Evolutionary conservation across 2,888 invertebrate species (phyloP).

Genomic region (Apamea crenata): DNA sequence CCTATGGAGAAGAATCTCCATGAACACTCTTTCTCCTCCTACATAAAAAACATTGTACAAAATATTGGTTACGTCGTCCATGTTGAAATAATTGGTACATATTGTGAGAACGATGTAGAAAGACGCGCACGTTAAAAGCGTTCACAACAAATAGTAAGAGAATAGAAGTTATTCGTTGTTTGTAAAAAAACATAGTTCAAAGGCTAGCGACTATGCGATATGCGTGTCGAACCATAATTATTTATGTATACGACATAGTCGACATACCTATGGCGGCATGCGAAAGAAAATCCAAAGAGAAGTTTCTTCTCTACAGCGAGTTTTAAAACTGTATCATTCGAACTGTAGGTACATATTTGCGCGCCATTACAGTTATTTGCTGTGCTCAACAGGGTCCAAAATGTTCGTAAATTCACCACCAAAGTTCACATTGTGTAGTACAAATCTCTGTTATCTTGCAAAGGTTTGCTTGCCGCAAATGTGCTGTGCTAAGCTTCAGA

Average conservation of each 20-base stretch:
- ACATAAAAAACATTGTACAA: background rate
- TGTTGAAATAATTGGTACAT: background rate
- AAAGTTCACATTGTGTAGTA: background rate
- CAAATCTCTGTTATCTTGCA: background rate
- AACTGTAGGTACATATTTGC: background rate
- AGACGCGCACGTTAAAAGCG: background rate
- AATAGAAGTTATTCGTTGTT: background rate
- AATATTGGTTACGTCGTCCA: background rate
- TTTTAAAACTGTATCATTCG: background rate
- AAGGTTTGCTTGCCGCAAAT: background rate
- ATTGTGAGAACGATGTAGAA: background rate
- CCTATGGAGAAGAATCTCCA: constrained; percentile 2
- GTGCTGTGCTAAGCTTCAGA: background rate
- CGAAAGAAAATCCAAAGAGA: background rate
- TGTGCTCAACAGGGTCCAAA: background rate
- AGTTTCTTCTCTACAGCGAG: background rate
- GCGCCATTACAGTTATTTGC: background rate
- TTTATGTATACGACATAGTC: background rate
- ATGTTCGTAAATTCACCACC: background rate
- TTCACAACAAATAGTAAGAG: background rate
- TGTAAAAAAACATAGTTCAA: background rate
- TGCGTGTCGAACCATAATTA: background rate
- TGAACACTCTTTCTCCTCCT: background rate
- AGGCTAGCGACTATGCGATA: background rate
- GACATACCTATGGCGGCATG: background rate